These are phyloP conservation scores for Bufotes viridis DNA, from an alignment of 2,797 vertebrate species.

Conservation along the genomic window DNA sequence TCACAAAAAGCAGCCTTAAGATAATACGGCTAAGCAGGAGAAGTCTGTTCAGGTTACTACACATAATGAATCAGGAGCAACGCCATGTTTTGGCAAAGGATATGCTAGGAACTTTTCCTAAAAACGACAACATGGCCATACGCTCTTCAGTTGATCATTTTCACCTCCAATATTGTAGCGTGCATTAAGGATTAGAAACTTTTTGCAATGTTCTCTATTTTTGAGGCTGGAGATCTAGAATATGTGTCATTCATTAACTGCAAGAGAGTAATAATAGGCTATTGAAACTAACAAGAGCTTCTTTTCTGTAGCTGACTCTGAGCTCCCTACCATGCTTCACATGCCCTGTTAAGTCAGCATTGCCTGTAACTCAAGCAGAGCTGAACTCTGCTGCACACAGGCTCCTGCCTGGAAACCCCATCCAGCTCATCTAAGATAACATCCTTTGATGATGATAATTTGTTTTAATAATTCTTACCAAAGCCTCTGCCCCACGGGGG, in stretches of 20 bases:
- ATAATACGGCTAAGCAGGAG: background rate
- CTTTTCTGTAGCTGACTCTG: background rate
- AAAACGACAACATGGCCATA: background rate
- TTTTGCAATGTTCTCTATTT: background rate
- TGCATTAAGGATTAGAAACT: background rate
- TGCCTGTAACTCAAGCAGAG: background rate
- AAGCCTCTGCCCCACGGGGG: constrained; percentile 62
- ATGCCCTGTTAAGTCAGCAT: background rate
- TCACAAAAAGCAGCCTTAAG: background rate
- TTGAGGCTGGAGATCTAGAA: background rate
- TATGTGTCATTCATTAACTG: background rate
- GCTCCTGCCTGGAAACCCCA: background rate
- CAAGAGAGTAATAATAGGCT: background rate
- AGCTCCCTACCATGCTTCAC: too few species aligned
- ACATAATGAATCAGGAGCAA: too few species aligned
- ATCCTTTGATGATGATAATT: constrained; percentile 58
- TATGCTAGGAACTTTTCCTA: background rate
- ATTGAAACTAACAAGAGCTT: background rate
- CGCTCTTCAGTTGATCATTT: background rate
- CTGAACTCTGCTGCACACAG: background rate
- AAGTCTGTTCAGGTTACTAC: too few species aligned
- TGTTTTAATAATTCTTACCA: constrained; percentile 64
- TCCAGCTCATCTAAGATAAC: background rate
- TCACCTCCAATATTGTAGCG: background rate
- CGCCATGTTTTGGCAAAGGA: too few species aligned